Base-by-base conservation (phyloP, 2,888 invertebrate species). In the Strigamia crassipes region DNA sequence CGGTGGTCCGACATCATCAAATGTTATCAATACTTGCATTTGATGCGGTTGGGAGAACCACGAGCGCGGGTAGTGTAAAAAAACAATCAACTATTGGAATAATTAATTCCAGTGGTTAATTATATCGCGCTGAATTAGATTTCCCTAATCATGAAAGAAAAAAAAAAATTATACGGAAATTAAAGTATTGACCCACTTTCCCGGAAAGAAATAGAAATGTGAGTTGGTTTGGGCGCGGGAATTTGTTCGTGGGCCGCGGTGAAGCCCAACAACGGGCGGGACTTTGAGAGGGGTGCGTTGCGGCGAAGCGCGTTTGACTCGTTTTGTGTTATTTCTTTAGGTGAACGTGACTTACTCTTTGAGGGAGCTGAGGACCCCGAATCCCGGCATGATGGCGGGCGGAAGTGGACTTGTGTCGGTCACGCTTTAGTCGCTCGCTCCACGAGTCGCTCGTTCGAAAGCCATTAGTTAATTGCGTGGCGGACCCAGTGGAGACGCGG, bases 381-480 rank as follows among this genome's bases (percentile, higher is more conserved):
- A 12, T 66, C 61, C 61, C 61, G 61, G 61, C 61, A 66, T 66
- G 61, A 66, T 66, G 61, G 61, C 61, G 61, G 61, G 61, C 61
- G 61, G 61, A 66, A 66, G 61, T 66, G 23, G 61, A 66, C 61
- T 66, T 66, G 61, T 66, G 8, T 66, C 61, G 61, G 61, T 66
- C 61, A 66, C 61, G 61, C 61, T 66, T 66, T 66, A 66, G 61
- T 66, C 61, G 61, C 23, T 66, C 23, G 1, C 61, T 66, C 61
- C 61, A 66, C 6, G 61, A 66, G 61, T 66, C 61, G 61, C 61
- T 66, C 61, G 61, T 18, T 66, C 61, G 61, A 18, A 66, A 18
- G 23, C 61, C 61, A 66, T 66, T 66, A 66, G 61, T 66, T 66
- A 66, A 66, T 66, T 66, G 61, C 61, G 61, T 66, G 61, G 61